A percentile compares a stretch with the other conserved stretches of the same genome.
These are phyloP conservation scores for Orchestia grillus DNA, from an alignment of 1,140 invertebrate species.

Conservation along the genomic window DNA sequence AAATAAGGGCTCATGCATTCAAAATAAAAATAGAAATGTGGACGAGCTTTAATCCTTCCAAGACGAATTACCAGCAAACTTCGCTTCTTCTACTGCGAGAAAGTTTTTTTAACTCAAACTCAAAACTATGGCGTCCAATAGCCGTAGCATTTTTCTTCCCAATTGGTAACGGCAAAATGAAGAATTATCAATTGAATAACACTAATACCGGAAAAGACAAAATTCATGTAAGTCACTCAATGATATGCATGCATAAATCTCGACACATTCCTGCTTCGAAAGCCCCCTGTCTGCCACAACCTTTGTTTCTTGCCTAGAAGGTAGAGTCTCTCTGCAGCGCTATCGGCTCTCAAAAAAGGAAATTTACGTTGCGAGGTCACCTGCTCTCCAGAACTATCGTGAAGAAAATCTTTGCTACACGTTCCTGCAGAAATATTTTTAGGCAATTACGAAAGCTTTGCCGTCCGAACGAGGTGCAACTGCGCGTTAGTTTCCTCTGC, in stretches of 20 bases:
- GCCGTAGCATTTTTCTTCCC: neutral
- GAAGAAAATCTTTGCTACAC: constrained; percentile 25
- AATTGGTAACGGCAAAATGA: neutral
- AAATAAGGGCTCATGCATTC: no score
- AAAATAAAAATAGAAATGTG: no score
- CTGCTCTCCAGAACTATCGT: constrained; percentile 37
- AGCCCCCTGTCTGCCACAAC: neutral
- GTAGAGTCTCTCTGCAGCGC: neutral
- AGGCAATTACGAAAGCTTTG: constrained; percentile 14
- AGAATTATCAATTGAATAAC: neutral
- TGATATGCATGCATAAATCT: neutral
- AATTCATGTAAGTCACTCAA: neutral
- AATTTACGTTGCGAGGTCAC: constrained; percentile 11
- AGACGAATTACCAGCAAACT: neutral
- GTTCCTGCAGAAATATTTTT: constrained; percentile 33
- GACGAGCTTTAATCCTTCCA: neutral
- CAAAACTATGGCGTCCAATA: neutral
- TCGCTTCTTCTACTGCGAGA: neutral
- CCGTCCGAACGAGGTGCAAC: neutral
- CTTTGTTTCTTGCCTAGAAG: neutral
- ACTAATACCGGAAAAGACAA: neutral
- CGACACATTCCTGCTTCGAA: neutral
- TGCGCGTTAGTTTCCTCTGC: neutral
- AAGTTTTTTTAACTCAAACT: neutral
- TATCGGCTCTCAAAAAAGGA: neutral